Evolutionary conservation across 2,888 invertebrate genomes (phyloP), one percentile per base, ranked within the genome.

Genomic region (Meteorus colon): DNA sequence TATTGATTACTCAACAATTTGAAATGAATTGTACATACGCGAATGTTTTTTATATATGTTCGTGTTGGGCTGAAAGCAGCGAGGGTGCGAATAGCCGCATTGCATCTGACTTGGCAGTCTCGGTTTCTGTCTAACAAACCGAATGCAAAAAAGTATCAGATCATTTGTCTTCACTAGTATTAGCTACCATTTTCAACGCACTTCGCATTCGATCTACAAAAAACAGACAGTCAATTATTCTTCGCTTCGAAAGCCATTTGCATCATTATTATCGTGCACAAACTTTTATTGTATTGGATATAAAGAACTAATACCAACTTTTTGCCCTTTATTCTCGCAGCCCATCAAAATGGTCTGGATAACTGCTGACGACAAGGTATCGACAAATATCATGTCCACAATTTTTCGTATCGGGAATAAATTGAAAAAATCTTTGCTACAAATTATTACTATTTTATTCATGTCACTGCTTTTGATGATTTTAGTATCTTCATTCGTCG

Each of bases 331-430:
- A 84, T 89, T 89, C 85, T 80, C 85, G 86, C 89, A 89, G 89
- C 88, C 86, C 81, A 84, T 84, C 85, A 88, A 86, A 87, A 89
- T 89, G 89, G 88, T 89, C 85, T 89, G 89, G 89, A 86, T 86
- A 82, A 88, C 89, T 83, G 80, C 73, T 84, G 87, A 89, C 77
- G 89, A 89, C 84, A 85, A 89, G 89, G 89, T 89, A 89, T 82
- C 77, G 76, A 65, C 65, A 65, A 62, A 45, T 65, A 76, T 60
- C 41, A 19, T 66, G 63, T 31, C 73, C 27, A 48, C 29, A 62
- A 48, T 63, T 65, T 59, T 73, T 73, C 34, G 73, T 72, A 29
- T 34, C 31, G 29, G 45, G 67, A 59, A 41, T 34, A 63, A 48
- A 3, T 14, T 16, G 51, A 59, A 73, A 24, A 73, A 29, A 51